Evolutionary conservation across 2,113 vertebrate genomes (phyloP).

Genomic region (Malurus melanocephalus): DNA sequence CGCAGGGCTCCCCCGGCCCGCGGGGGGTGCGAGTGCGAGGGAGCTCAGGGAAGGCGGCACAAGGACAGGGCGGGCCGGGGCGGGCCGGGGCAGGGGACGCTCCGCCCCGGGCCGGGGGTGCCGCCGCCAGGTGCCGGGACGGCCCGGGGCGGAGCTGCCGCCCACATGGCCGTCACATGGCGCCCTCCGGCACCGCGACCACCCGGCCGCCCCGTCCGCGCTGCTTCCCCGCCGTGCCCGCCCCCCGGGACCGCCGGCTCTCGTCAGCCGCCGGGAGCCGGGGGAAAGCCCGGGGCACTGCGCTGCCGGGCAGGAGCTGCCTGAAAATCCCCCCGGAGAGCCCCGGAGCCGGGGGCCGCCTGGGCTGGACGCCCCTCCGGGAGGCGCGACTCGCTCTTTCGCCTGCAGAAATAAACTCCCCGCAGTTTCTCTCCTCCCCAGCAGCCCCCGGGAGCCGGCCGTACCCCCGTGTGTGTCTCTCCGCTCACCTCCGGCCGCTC

Average conservation of each 20-base stretch:
- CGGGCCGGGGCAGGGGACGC: not conserved
- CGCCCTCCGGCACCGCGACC: not conserved
- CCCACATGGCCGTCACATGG: conserved; percentile 70
- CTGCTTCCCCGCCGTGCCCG: not conserved
- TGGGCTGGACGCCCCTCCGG: not conserved
- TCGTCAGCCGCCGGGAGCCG: not conserved
- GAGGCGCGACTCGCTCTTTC: not conserved
- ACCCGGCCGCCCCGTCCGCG: not conserved
- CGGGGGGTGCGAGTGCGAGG: not conserved
- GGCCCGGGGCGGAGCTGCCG: not conserved
- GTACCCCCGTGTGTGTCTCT: not conserved
- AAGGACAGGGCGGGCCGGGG: not conserved
- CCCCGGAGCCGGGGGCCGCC: not conserved
- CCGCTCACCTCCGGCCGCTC: not conserved
- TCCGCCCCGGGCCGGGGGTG: not conserved
- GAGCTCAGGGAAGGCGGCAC: not conserved
- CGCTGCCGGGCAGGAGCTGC: conserved; percentile 9
- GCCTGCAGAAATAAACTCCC: not conserved
- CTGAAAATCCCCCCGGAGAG: conserved; percentile 13
- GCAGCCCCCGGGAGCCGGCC: not conserved
- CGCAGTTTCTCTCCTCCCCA: not conserved
- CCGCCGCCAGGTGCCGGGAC: not conserved
- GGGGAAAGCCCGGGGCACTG: not conserved
- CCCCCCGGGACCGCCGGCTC: not conserved
- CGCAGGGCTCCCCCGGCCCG: not conserved